Conservation (phyloP, 2,888 invertebrate species). For the Caenorhabditis sinica region DNA sequence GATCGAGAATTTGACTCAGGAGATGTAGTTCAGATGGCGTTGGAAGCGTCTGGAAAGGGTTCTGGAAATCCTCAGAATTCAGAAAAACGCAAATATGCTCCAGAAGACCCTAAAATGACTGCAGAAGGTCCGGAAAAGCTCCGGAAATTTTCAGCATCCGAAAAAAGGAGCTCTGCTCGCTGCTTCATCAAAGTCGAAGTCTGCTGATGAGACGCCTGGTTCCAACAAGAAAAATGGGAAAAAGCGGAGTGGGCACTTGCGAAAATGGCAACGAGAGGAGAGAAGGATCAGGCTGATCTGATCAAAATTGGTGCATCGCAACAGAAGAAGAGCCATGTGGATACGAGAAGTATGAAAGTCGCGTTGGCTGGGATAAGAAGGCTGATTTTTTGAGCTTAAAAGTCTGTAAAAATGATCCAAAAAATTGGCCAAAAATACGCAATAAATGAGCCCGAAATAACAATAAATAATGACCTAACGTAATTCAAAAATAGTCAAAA, state of each 20-base stretch:
- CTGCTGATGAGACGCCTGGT: constrained; percentile 76
- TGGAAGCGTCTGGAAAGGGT: constrained; percentile 19
- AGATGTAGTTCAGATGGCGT: constrained; percentile 36
- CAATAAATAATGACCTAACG: no score
- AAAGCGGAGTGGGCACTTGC: constrained; percentile 72
- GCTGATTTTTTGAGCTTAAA: background rate
- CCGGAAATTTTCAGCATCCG: constrained; percentile 52
- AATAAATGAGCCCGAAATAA: no score
- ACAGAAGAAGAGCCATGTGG: constrained; percentile 28
- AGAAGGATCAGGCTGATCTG: constrained; percentile 63
- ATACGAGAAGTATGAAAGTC: constrained; percentile 54
- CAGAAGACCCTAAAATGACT: background rate
- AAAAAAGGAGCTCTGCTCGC: constrained; percentile 64
- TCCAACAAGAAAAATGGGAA: constrained; percentile 63
- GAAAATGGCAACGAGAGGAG: constrained; percentile 64
- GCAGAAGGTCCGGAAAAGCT: background rate
- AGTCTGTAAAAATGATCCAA: background rate
- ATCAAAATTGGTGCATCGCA: constrained; percentile 20
- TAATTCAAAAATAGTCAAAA: no score
- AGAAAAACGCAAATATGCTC: background rate
- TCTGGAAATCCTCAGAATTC: background rate
- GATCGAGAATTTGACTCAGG: constrained; percentile 40
- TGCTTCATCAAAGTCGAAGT: constrained; percentile 58
- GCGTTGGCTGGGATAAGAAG: constrained; percentile 55
- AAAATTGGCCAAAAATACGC: background rate